Base-by-base conservation (phyloP, 2,888 invertebrate species). In the Heliothis peltigera region DNA sequence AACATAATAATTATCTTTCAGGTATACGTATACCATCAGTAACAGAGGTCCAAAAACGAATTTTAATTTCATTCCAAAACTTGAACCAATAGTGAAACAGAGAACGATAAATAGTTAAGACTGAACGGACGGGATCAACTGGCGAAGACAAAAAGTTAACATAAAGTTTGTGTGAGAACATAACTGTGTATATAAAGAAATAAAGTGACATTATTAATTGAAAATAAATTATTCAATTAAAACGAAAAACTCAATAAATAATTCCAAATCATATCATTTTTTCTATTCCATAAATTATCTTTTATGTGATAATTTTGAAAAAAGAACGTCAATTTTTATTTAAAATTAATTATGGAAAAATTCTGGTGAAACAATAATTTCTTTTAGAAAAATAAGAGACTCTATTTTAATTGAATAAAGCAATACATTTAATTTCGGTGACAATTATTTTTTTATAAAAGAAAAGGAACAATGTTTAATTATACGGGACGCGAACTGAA, bases 41-140 rank as follows among this genome's bases (percentile, higher is more conserved):
- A 80, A 81, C 76, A 64, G 80, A 21, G 80, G 80, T 80, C 81
- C 80, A 80, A 80, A 66, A 53, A 76, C 88, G 88, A 91, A 78
- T 69, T 87, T 86, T 87, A 79, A 78, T 83, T 85, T 85, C 77
- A 81, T 73, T 72, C 75, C 67, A 53, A 80, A 75, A 75, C 78
- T 79, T 73, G 76, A 81, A 79, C 78, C 79, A 74, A 67, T 71
- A 70, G 72, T 80, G 77, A 79, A 80, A 78, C 73, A 83, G 12
- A 75, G 54, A 75, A 71, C 71, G 63, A 68, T 72, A 57, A 32
- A 73, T 63, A 70, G 79, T 70, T 76, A 83, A 83, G 85, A 85
- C 83, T 86, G 84, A 82, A 69, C 71, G 68, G 56, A 65, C 69
- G 83, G 81, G 83, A 84, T 82, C 84, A 80, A 66, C 51, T 39